Base-by-base conservation (phyloP, 2,888 invertebrate genomes). In the Strigamia crassipes region DNA sequence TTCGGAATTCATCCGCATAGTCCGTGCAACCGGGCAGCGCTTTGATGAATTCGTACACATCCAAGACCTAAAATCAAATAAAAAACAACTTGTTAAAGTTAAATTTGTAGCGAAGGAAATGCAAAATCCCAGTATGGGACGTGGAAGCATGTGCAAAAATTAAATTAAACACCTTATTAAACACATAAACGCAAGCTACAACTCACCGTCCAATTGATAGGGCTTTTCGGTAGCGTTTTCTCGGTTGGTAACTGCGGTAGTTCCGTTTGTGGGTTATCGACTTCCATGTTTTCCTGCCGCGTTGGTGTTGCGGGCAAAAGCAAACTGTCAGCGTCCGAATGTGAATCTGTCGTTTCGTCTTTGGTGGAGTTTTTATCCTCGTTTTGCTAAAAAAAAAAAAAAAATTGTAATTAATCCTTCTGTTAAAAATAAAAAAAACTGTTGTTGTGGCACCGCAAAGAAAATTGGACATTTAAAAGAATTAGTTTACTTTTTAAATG, bases 1-100 rank as follows among this genome's bases (percentile, higher is more conserved):
- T 92, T 13, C 94, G 92, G 89, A 98, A 98, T 87, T 97, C 97
- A 86, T 97, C 96, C 0, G 96, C 97, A 87, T 97, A 97, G 85
- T 94, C 94, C 10, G 93, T 92, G 87, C 97, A 97, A 0, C 97
- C 97, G 0, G 95, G 96, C 83, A 97, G 90, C 85, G 92, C 93
- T 85, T 93, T 92, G 85, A 98, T 95, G 86, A 97, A 90, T 82
- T 96, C 95, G 86, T 93, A 94, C 0, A 96, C 96, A 85, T 96
- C 96, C 42, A 91, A 90, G 23, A 96, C 96, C 92, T 94, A 89
- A 6, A 86, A 82, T 6, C 1, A 10, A 38, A 38, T 38, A 38
- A 38, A 3, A 3, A 27, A 27, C 3, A 27, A 27, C 3, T 27
- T 27, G 27, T 27, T 27, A 27, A 38, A 4, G 6, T 38, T 38